Percentiles rank a stretch among this genome's conserved stretches.
Conservation (phyloP, 2,113 vertebrate species). For the Gnathonemus echidnorhynchus region DNA sequence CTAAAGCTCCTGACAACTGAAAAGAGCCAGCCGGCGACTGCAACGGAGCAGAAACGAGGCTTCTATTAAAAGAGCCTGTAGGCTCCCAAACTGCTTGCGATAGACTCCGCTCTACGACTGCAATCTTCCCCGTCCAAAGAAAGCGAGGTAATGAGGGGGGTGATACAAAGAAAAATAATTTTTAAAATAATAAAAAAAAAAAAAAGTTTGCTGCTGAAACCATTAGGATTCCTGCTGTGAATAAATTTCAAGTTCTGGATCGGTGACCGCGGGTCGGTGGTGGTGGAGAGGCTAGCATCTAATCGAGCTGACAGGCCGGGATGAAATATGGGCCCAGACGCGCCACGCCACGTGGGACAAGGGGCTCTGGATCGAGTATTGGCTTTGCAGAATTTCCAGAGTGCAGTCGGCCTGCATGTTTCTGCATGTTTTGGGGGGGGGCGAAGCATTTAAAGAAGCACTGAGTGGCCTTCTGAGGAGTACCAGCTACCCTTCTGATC, state of each 20-base stretch:
- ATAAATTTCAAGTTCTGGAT: slow-evolving; percentile 4
- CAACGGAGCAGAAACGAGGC: neutral
- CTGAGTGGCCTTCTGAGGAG: neutral
- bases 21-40: too few relatives aligned
- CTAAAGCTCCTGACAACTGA: neutral
- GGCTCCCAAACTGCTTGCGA: neutral
- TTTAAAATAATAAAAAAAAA: neutral
- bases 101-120: neutral
- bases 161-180: neutral
- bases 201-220: neutral
- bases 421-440: neutral
- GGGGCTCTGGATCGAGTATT: neutral
- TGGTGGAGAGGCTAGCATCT: neutral
- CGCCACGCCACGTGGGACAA: neutral
- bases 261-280: neutral
- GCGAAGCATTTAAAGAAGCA: neutral
- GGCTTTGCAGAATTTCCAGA: neutral
- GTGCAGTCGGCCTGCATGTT: neutral
- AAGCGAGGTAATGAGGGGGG: neutral
- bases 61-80: neutral
- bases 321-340: slow-evolving; percentile 1
- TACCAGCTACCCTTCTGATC: neutral
- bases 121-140: neutral
- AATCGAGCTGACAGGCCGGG: slow-evolving; percentile 6
- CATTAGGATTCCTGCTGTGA: slow-evolving; percentile 1